Evolutionary conservation across 1,140 invertebrate genomes (phyloP).

Genomic region (Neoseiulus cucumeris): DNA sequence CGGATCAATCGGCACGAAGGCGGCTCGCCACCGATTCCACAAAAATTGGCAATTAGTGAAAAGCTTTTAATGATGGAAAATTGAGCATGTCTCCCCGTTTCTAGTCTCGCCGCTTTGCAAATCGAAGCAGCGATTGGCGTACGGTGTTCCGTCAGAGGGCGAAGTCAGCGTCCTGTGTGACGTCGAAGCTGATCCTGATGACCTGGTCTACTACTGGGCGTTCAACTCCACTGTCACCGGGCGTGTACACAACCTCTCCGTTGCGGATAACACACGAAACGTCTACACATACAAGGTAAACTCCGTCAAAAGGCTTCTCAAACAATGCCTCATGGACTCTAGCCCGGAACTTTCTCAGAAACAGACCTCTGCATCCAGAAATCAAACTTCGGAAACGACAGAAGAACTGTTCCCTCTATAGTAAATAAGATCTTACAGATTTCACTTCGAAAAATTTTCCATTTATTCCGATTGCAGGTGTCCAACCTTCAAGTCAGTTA

Average conservation of each 20-base stretch:
- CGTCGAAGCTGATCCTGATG: slow-evolving; percentile 63
- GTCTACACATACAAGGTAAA: slow-evolving; percentile 9
- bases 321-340: not conserved
- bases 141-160: slow-evolving; percentile 71
- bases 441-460: too few species aligned
- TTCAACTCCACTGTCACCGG: slow-evolving; percentile 79
- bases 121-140: slow-evolving; percentile 53
- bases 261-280: slow-evolving; percentile 12
- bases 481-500: slow-evolving; percentile 18
- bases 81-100: too few species aligned
- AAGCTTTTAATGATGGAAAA: too few species aligned
- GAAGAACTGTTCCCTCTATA: slow-evolving; percentile 17
- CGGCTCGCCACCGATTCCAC: too few species aligned
- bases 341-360: not conserved
- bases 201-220: slow-evolving; percentile 61
- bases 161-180: slow-evolving; percentile 57
- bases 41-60: too few species aligned
- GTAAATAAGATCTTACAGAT: too few species aligned
- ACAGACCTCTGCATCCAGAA: not conserved
- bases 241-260: slow-evolving; percentile 35
- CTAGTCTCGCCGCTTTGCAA: slow-evolving; percentile 64
- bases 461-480: slow-evolving; percentile 14
- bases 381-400: not conserved
- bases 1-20: too few species aligned
- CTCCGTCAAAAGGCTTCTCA: not conserved